Percentiles rank a stretch among this genome's conserved stretches.
These are phyloP conservation scores for Drosophila murphyi DNA, from an alignment of 1,140 invertebrate species.

Conservation along the genomic window DNA sequence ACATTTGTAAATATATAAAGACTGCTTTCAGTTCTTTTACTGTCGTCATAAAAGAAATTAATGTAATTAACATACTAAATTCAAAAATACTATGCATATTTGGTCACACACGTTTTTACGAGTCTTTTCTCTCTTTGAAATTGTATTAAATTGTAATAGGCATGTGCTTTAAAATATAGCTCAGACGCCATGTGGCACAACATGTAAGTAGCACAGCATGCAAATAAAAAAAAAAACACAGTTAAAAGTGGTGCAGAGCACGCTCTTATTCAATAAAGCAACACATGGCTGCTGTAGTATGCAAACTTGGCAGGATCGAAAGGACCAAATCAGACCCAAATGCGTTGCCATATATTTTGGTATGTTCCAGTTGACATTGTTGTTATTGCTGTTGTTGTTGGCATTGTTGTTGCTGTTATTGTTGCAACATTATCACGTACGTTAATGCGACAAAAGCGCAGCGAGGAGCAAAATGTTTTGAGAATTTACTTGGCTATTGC, in stretches of 20 bases:
- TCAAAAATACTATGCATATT: too few species aligned
- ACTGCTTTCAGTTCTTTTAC: too few species aligned
- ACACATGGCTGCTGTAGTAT: conserved; percentile 2
- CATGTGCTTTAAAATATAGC: not conserved
- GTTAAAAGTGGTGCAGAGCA: not conserved
- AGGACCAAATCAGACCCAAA: conserved; percentile 16
- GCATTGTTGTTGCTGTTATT: conserved; percentile 29
- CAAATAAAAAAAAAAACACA: not conserved
- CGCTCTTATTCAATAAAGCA: conserved; percentile 20
- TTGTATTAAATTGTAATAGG: not conserved
- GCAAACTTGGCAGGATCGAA: conserved; percentile 15
- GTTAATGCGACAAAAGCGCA: conserved; percentile 83
- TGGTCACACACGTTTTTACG: not conserved
- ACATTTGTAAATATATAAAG: too few species aligned
- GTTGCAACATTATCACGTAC: conserved; percentile 70
- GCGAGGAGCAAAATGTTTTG: conserved; percentile 78
- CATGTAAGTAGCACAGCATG: not conserved
- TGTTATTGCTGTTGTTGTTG: conserved; percentile 9
- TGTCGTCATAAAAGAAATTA: too few species aligned
- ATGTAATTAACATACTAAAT: too few species aligned
- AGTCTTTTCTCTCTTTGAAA: not conserved
- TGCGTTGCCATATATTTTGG: conserved; percentile 8
- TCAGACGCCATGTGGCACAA: not conserved
- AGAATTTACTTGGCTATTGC: conserved; percentile 75
- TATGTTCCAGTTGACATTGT: conserved; percentile 11